Base-by-base conservation (phyloP, 1,140 invertebrate species). In the Atta texana region DNA sequence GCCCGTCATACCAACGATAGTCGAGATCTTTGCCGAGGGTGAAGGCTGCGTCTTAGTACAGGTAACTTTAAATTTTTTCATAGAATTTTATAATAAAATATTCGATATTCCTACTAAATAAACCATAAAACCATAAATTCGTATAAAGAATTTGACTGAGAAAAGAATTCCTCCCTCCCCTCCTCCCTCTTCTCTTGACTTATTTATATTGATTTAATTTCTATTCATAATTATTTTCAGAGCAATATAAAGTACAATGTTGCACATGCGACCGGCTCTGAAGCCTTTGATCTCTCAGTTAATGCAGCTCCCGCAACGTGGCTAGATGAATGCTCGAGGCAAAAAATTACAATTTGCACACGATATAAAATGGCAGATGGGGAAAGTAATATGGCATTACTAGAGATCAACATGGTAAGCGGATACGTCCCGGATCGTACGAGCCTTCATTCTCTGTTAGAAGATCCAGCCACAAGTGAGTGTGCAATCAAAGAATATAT, bases 371-470 rank as follows among this genome's bases (percentile, higher is more conserved):
- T 95, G 71, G 91, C 93, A 6, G 95, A 95, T 75, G 93, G 94
- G 76, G 94, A 94, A 81, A 95, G 95, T 3, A 97, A 97, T 91
- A 97, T 97, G 97, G 96, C 96, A 80, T 93, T 97, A 2, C 87
- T 97, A 21, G 96, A 97, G 88, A 93, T 97, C 0, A 94, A 95
- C 24, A 96, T 97, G 95, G 96, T 97, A 14, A 96, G 96, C n/a
- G 97, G 97, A 0, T 97, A 96, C 93, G 94, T 95, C 12, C 95
- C 96, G 0, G 96, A 96, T 77, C 96, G 96, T 39, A 90, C 93
- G 0, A 93, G 93, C 10, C 92, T 97, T 1, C 95, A 96, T 85
- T 75, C 92, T 1, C 92, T 96, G 12, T 93, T 96, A 2, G 94
- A 95, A 7, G 90, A 94, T 44, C 88, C 93, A 10, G 89, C 93